Evolutionary conservation across 37 sponge, comb jelly and placozoan genomes (phyloP).

Genomic region (Hexactinellida sp.): DNA sequence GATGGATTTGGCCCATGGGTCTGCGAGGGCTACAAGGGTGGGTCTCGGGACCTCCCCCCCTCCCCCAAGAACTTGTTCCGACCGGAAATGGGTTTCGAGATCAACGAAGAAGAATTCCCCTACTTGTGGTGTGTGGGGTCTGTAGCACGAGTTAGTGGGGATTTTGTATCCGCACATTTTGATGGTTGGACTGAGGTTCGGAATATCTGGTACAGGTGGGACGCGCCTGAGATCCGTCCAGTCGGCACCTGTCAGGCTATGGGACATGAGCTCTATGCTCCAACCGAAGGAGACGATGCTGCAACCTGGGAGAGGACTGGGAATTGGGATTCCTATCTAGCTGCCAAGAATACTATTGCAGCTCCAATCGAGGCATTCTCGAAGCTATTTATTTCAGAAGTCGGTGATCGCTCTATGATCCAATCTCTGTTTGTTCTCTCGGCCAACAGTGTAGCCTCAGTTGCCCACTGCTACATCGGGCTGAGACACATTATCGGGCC

Average conservation of each 20-base stretch:
- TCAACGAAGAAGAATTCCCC: neutral
- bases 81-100: neutral
- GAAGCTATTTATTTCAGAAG: too few relatives aligned
- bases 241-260: too few relatives aligned
- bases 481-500: neutral
- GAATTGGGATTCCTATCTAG: neutral
- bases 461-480: neutral
- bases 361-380: slow-evolving; percentile 12
- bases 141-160: too few relatives aligned
- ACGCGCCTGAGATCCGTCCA: neutral
- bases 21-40: too few relatives aligned
- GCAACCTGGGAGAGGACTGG: neutral
- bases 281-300: neutral
- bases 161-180: neutral
- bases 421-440: too few relatives aligned
- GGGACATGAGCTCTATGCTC: neutral
- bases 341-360: neutral
- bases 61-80: neutral
- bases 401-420: too few relatives aligned
- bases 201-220: neutral
- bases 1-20: too few relatives aligned
- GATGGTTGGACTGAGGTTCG: neutral
- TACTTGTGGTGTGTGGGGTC: neutral
- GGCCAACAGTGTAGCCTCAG: too few relatives aligned
- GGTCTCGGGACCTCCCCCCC: too few relatives aligned